Evolutionary conservation across 2,888 invertebrate genomes (phyloP), one percentile per base, ranked within the genome.

Genomic region (Xestia c-nigrum): DNA sequence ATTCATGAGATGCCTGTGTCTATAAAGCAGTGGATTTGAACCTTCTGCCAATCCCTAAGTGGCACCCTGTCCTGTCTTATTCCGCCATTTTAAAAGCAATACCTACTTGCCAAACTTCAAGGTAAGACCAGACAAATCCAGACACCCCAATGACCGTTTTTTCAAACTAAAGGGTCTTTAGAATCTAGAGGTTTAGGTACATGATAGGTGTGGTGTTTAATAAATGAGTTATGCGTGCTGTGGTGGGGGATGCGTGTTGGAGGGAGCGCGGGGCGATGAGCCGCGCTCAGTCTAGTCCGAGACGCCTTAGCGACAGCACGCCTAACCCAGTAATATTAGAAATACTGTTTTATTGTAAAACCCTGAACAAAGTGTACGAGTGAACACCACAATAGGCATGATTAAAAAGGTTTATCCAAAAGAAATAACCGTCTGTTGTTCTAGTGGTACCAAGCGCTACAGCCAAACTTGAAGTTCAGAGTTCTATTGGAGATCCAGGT

Each of bases 391-490:
- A 31, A 31, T 16, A 6, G 46, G 9, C 14, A 57, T 52, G 21
- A 72, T 40, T 24, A 21, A 38, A 65, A 84, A 70, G 24, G 65
- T 38, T 66, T 61, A 66, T 80, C 72, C 61, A 82, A 82, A 81
- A 81, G 12, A 40, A 82, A 69, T 85, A 85, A 85, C 71, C 1
- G 0, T 83, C 83, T 83, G 12, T 83, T 83, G 82, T 83, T 83
- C 83, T 83, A 83, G 82, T 83, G n/a, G 83, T 83, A 19, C 86
- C 86, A 83, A 82, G 83, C 24, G 69, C 86, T 38, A 82, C 82
- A 38, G 82, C 82, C n/a, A 61, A 52, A 61, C 83, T 85, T 10
- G 83, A 83, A 72, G 78, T 69, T 57, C 86, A 85, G 68, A 72
- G 46, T 72, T 85, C 83, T 21, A 31, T 77, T 4, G 86, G 78